Evolutionary conservation across 2,888 invertebrate genomes (phyloP).

Genomic region (Neria commutata): DNA sequence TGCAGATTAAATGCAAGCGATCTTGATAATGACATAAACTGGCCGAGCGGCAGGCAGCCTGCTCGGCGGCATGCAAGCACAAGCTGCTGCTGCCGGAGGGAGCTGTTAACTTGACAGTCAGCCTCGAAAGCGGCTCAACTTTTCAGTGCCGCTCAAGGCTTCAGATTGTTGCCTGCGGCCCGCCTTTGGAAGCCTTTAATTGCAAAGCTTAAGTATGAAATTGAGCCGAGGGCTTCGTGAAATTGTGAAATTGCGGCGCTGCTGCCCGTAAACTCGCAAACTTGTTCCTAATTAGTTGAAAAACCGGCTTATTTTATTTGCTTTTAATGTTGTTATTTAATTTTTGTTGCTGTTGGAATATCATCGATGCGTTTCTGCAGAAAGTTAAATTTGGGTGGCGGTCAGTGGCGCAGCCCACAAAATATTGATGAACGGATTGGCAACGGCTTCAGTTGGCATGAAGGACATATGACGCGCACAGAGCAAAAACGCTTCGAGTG

Average conservation of each 20-base stretch:
- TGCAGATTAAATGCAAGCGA: slow-evolving; percentile 58
- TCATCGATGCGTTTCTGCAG: too few relatives aligned
- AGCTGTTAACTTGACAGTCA: slow-evolving; percentile 58
- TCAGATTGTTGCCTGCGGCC: not conserved
- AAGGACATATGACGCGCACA: too few relatives aligned
- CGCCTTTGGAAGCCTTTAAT: not conserved
- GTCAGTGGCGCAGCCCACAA: too few relatives aligned
- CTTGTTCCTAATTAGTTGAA: slow-evolving; percentile 41
- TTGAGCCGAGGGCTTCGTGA: not conserved
- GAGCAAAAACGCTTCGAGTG: too few relatives aligned
- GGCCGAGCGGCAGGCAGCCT: slow-evolving; percentile 44
- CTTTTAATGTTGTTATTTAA: not conserved
- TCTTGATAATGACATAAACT: slow-evolving; percentile 60
- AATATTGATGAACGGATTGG: too few relatives aligned
- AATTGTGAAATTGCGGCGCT: too few relatives aligned
- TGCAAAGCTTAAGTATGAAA: slow-evolving; percentile 1
- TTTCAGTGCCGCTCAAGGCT: too few relatives aligned
- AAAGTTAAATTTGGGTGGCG: too few relatives aligned
- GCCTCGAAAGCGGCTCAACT: too few relatives aligned
- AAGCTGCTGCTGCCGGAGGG: slow-evolving; percentile 13
- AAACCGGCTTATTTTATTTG: slow-evolving; percentile 29
- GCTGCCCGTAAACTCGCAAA: slow-evolving; percentile 12
- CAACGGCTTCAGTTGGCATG: too few relatives aligned
- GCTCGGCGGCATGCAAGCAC: slow-evolving; percentile 34
- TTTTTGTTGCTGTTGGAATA: not conserved